Conservation (phyloP, 2,113 vertebrate species). For the Orthonyx spaldingii region DNA sequence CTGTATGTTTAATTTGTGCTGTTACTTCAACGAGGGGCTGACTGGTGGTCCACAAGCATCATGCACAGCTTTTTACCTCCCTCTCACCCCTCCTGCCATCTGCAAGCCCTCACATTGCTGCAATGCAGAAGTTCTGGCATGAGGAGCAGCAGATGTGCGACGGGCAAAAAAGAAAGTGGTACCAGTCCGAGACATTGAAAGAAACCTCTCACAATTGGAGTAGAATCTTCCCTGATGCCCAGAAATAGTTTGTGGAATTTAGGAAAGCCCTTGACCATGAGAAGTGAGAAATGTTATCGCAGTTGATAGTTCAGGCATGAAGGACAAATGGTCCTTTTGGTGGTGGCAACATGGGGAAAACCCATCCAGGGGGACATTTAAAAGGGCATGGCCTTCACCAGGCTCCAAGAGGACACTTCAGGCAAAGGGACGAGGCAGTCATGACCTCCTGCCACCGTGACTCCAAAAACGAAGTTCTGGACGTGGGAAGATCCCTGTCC, state of each 20-base stretch:
- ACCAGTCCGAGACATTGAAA: background rate
- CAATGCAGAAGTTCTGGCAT: background rate
- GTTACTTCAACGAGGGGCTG: background rate
- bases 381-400: background rate
- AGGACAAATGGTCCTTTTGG: background rate
- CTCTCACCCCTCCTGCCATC: background rate
- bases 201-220: background rate
- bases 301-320: background rate
- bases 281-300: background rate
- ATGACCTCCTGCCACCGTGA: background rate
- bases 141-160: background rate
- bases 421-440: background rate
- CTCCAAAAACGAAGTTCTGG: background rate
- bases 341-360: background rate
- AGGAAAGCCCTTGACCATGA: background rate
- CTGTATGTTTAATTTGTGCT: background rate
- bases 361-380: background rate
- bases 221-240: background rate
- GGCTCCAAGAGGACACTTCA: background rate
- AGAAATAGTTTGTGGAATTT: background rate
- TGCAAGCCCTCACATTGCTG: background rate
- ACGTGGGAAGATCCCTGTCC: background rate
- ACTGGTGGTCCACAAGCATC: background rate
- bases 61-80: background rate
- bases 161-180: too few relatives aligned